Percentiles rank a stretch among this genome's conserved stretches.
Evolutionary conservation across 2,113 vertebrate genomes (phyloP).

Genomic region (Rhinogobius similis): DNA sequence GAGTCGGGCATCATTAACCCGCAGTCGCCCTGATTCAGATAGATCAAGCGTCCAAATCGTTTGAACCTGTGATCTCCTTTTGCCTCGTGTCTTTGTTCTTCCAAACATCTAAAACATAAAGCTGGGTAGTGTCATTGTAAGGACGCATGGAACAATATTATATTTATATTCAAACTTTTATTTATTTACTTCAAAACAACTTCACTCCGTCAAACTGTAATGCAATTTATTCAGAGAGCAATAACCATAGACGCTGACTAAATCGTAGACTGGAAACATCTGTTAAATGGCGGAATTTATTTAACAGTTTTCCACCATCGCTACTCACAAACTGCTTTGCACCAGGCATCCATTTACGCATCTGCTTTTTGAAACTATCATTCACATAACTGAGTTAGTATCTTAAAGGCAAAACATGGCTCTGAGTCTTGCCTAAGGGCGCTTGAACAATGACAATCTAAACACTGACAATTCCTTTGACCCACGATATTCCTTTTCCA

Average conservation of each 20-base stretch:
- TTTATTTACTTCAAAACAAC: conserved; percentile 1
- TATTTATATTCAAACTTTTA: background rate
- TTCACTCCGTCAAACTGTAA: background rate
- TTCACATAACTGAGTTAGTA: background rate
- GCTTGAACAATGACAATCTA: background rate
- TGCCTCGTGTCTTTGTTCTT: background rate
- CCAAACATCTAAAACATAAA: background rate
- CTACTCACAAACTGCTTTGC: conserved; percentile 1
- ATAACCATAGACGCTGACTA: background rate
- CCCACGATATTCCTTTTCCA: background rate
- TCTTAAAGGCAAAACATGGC: background rate
- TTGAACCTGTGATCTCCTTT: conserved; percentile 4
- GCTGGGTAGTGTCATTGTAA: background rate
- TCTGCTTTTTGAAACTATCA: background rate
- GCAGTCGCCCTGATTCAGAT: conserved; percentile 59
- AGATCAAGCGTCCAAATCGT: conserved; percentile 39
- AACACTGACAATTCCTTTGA: background rate
- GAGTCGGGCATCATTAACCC: conserved; percentile 70
- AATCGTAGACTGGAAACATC: conserved; percentile 5
- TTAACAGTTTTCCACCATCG: conserved; percentile 1
- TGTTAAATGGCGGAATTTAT: conserved; percentile 10
- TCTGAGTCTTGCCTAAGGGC: conserved; percentile 1
- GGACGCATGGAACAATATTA: background rate
- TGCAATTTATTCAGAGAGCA: background rate
- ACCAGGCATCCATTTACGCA: conserved; percentile 4